phyloP scores from a whole-genome alignment of 2,888 invertebrate species.

The Caenorhabditis wallacei region DNA sequence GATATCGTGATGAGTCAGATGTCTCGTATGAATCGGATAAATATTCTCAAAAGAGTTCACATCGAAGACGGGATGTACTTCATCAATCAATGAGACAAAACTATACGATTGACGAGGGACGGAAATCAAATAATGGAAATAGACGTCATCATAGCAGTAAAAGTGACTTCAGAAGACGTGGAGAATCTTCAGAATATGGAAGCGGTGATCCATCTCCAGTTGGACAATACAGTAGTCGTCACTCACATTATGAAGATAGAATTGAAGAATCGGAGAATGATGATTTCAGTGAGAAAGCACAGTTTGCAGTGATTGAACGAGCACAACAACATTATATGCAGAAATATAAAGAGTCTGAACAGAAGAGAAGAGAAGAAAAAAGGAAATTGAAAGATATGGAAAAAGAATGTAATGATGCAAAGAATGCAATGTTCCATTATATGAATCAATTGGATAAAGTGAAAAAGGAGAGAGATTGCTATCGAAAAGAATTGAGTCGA shows the following conservation, averaged over 20 bases:
- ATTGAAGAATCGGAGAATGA: conserved; percentile 66
- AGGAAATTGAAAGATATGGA: conserved; percentile 59
- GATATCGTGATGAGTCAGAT: conserved; percentile 63
- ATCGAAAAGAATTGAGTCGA: conserved; percentile 42
- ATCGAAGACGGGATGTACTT: conserved; percentile 36
- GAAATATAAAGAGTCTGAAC: conserved; percentile 63
- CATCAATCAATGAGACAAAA: conserved; percentile 61
- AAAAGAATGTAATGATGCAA: conserved; percentile 47
- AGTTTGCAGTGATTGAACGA: conserved; percentile 52
- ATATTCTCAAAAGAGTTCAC: conserved; percentile 50
- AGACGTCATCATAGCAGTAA: conserved; percentile 38
- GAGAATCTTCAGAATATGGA: conserved; percentile 71
- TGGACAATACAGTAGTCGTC: conserved; percentile 48
- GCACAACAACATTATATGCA: conserved; percentile 57
- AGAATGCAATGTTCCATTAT: conserved; percentile 47
- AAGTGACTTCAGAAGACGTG: conserved; percentile 45
- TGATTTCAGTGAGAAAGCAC: conserved; percentile 60
- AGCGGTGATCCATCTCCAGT: conserved; percentile 74
- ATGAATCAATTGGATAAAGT: conserved; percentile 61
- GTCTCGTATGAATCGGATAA: conserved; percentile 58
- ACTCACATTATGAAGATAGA: conserved; percentile 61
- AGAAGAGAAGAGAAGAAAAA: conserved; percentile 61
- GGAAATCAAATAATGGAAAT: conserved; percentile 12
- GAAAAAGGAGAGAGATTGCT: conserved; percentile 60
- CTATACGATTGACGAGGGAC: conserved; percentile 54